Percentiles rank a stretch among this genome's conserved stretches.
These are phyloP conservation scores for Drosophila lacicola DNA, from an alignment of 2,888 invertebrate species.

Conservation along the genomic window DNA sequence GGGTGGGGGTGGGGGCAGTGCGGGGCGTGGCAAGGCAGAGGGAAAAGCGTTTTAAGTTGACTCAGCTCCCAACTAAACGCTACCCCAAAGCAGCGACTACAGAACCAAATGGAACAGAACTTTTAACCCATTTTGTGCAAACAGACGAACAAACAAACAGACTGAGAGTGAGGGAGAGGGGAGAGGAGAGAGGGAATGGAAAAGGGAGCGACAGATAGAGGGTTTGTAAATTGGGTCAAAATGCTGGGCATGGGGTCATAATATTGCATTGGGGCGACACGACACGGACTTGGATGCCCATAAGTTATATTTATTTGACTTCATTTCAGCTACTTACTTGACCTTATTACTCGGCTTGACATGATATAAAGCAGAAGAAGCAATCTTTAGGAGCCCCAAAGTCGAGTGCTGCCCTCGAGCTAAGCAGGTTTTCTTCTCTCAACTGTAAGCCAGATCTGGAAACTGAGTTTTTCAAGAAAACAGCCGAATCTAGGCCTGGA, in stretches of 20 bases:
- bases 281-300: conserved; percentile 15
- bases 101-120: conserved; percentile 48
- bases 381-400: conserved; percentile 1
- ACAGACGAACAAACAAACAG: conserved; percentile 61
- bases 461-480: no score
- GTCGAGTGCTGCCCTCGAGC: background rate
- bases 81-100: conserved; percentile 44
- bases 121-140: conserved; percentile 70
- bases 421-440: no score
- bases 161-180: background rate
- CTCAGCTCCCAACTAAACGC: conserved; percentile 45
- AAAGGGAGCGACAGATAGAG: background rate
- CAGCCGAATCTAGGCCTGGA: no score
- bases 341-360: conserved; percentile 31
- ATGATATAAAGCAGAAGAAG: background rate
- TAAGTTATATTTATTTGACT: conserved; percentile 36
- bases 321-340: conserved; percentile 30
- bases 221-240: conserved; percentile 64
- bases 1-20: conserved; percentile 6
- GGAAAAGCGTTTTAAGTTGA: conserved; percentile 48
- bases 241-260: conserved; percentile 37
- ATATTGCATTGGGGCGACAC: conserved; percentile 37
- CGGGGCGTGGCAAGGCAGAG: background rate
- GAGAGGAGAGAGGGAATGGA: background rate
- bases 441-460: no score